Base-by-base conservation (phyloP, 2,888 invertebrate species). In the Ophion ellenae region DNA sequence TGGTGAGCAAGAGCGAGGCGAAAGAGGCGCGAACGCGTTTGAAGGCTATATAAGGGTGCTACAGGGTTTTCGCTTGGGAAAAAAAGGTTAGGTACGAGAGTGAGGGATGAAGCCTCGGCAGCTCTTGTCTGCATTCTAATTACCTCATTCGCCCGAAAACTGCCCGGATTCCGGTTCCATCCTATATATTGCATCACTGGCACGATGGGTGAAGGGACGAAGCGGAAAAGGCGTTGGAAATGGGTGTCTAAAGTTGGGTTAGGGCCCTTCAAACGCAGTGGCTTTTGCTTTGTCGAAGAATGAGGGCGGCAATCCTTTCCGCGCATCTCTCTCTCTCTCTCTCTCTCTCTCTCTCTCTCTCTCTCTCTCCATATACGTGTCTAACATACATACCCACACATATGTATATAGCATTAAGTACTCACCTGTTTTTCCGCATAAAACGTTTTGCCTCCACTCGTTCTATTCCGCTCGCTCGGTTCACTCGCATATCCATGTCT, bases 81-180 rank as follows among this genome's bases (percentile, higher is more conserved):
- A 20, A 59, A 24, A 47, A 77, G 45, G 63, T 7, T 17, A 70
- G 74, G 71, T 36, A 40, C 36, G 63, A 40, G 77, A 78, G 63
- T 74, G 74, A 73, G 57, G 17, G 53, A 47, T 63, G 63, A 81
- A 74, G 77, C 75, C 70, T 57, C 67, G 70, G 83, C 69, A 80
- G 71, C 88, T 89, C 90, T 91, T 90, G 91, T 92, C 92, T 92
- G 93, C 93, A 94, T 94, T 91, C 93, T 94, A 94, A 94, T 93
- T 93, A 92, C 93, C 92, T 93, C 92, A 93, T 93, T 94, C 93
- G 76, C 69, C 69, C 66, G 59, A 85, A 81, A 92, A 92, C 92
- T 91, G 91, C 89, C 90, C 91, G 91, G 91, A 93, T 92, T 92
- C 89, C 88, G 81, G 91, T 90, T n/a, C 24, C 24, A 20, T 88